A percentile compares a stretch with the other conserved stretches of the same genome.
Conservation (phyloP, 2,888 invertebrate species). For the Alentia gelatinosa region DNA sequence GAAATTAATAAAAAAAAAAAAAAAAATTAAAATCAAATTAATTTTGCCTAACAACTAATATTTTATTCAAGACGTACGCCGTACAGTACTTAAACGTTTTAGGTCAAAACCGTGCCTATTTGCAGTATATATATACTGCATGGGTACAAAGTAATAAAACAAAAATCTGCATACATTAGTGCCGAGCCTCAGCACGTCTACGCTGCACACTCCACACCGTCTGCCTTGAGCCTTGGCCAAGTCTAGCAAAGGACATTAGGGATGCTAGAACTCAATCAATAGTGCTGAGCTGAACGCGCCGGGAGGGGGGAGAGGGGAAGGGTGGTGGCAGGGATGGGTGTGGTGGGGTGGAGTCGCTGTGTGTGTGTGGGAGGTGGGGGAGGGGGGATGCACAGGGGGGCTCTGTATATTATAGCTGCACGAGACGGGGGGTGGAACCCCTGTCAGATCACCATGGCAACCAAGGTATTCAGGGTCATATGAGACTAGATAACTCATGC, state of each 20-base stretch:
- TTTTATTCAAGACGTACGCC: no score
- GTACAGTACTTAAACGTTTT: no score
- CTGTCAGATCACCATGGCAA: constrained; percentile 33
- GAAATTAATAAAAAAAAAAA: no score
- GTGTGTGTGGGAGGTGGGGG: not conserved
- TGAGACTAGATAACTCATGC: constrained; percentile 4
- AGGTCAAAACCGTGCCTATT: no score
- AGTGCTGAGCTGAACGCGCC: not conserved
- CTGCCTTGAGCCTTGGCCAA: not conserved
- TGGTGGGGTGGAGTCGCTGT: not conserved
- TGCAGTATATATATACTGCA: no score
- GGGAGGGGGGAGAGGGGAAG: not conserved
- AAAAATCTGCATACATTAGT: not conserved
- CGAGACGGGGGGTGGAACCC: not conserved
- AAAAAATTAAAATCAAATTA: no score
- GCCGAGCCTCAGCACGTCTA: not conserved
- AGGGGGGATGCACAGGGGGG: no score
- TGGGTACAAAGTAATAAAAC: no score
- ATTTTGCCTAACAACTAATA: no score
- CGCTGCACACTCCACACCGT: not conserved
- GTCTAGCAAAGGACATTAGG: not conserved
- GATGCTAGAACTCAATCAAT: constrained; percentile 38
- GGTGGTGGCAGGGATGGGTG: not conserved
- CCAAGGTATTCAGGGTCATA: constrained; percentile 40
- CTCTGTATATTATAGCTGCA: not conserved